Base-by-base conservation (phyloP, 2,888 invertebrate genomes). In the Congeria kusceri region DNA sequence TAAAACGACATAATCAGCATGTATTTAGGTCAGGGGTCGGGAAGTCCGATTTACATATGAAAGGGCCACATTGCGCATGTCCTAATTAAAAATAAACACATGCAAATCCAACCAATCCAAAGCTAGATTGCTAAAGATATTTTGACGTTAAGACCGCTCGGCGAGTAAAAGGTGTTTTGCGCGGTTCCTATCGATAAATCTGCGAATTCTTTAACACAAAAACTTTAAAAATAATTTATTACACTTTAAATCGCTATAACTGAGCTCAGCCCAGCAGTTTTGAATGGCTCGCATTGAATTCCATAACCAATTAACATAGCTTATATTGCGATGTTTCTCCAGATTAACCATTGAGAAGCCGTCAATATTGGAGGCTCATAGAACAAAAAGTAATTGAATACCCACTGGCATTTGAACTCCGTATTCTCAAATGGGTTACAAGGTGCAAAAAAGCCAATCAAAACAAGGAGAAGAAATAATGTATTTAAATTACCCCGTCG, bases 321-420 rank as follows among this genome's bases (percentile, higher is more conserved):
- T 71, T 65, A 65, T 46, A 69, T 58, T 74, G 67, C 64, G 53
- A 53, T 53, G 57, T 77, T 77, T 79, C 44, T 71, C 75, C 56
- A 56, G 74, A 44, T 56, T 73, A 58, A 69, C 59, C 57, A 63
- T 58, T 39, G 44, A 83, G 66, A 76, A 72, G 70, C 72, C 47
- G 69, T 73, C 79, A 69, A 76, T 74, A 76, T 70, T 76, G 59
- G 70, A 64, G 70, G 83, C 73, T 73, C 71, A 63, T 58, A 61
- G 79, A 73, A 76, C 79, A 79, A 72, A 57, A 64, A 39, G 83
- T 73, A 83, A 83, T 79, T 74, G 77, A 83, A 83, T 80, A 66
- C 79, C 49, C 62, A 49, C 39, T 83, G 83, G 79, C 83, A 77
- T 80, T 74, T 77, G 83, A 83, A 77, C 83, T 64, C 49, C 58